Evolutionary conservation across 1,140 invertebrate genomes (phyloP).

Genomic region (Temnothorax curvispinosus): DNA sequence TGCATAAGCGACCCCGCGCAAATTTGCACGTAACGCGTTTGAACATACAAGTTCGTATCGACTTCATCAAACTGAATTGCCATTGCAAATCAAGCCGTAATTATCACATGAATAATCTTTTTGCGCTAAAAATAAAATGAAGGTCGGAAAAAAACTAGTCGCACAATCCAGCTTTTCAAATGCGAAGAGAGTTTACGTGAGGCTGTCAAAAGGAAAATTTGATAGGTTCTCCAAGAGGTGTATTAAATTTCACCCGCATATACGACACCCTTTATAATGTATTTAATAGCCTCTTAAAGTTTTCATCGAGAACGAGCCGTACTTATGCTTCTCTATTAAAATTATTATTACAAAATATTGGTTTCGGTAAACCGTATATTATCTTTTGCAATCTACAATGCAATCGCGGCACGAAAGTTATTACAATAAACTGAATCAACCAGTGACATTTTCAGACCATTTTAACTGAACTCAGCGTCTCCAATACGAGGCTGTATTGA

Average conservation of each 20-base stretch:
- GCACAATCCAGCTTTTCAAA: background rate
- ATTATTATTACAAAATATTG: background rate
- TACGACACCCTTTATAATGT: background rate
- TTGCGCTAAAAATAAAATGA: constrained; percentile 15
- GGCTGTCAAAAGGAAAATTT: background rate
- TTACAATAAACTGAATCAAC: background rate
- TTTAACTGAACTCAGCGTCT: constrained; percentile 10
- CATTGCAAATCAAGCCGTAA: background rate
- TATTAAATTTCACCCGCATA: constrained; percentile 38
- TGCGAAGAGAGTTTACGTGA: background rate
- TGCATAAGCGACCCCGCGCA: constrained; percentile 56
- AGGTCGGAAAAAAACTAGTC: background rate
- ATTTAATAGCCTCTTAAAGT: background rate
- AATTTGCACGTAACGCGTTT: constrained; percentile 42
- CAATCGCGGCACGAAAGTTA: background rate
- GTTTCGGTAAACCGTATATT: background rate
- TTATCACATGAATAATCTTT: constrained; percentile 9
- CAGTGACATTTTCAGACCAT: constrained; percentile 1
- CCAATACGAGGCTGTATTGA: constrained; percentile 37
- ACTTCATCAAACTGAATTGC: background rate
- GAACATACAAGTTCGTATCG: constrained; percentile 64
- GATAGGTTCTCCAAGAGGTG: background rate
- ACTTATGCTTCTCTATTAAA: background rate
- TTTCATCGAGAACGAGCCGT: background rate
- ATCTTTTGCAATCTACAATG: background rate